Percentiles rank a stretch among this genome's conserved stretches.
phyloP scores from a whole-genome alignment of 2,113 vertebrate genomes.

The Podocnemis expansa region DNA sequence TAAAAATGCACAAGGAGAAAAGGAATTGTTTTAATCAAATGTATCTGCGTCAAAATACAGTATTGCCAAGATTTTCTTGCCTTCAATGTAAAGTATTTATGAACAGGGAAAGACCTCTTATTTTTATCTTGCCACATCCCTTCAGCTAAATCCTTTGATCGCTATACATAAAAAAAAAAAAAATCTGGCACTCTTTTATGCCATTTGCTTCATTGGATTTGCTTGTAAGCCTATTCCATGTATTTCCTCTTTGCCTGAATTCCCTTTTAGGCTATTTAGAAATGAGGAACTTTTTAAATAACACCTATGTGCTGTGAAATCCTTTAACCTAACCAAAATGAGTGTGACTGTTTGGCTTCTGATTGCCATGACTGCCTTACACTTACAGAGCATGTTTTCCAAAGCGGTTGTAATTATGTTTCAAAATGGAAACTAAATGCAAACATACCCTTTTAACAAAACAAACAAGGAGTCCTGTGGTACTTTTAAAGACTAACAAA shows the following conservation, averaged over 20 bases:
- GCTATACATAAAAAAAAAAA: background rate
- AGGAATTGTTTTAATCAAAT: background rate
- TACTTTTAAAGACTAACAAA: too few relatives aligned
- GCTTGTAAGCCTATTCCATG: background rate
- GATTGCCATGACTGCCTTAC: background rate
- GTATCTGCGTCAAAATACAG: background rate
- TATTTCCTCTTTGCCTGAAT: background rate
- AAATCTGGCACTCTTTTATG: background rate
- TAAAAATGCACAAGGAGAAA: background rate
- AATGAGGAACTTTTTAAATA: too few relatives aligned
- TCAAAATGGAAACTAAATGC: background rate
- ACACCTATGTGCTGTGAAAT: background rate
- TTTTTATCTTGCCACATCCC: background rate
- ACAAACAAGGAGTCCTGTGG: too few relatives aligned
- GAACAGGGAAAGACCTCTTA: background rate
- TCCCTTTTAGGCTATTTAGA: background rate
- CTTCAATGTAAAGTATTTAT: background rate
- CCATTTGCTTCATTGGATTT: background rate
- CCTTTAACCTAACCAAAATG: background rate
- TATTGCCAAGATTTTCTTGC: background rate
- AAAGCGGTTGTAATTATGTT: background rate
- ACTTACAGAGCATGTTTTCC: background rate
- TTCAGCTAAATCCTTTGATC: background rate
- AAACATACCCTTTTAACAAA: background rate
- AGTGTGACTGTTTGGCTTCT: rapidly evolving